Conservation (phyloP, 2,888 invertebrate species). For the Monoplex corrugatus region DNA sequence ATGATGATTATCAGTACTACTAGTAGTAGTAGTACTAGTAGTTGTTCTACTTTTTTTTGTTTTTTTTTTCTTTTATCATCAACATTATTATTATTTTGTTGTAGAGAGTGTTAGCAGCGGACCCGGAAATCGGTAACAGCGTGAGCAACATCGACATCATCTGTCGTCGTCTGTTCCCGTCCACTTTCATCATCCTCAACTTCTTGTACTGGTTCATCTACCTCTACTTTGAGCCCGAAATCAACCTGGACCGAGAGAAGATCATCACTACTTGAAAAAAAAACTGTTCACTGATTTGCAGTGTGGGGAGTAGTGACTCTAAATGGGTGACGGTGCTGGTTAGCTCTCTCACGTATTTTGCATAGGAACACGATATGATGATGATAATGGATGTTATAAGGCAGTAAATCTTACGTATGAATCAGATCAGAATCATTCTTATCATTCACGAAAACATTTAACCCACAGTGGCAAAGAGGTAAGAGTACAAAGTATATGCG, state of each 20-base stretch:
- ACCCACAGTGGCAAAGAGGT: too few relatives aligned
- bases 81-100: neutral
- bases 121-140: constrained; percentile 84
- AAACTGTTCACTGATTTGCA: too few relatives aligned
- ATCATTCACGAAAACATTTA: too few relatives aligned
- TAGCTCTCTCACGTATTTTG: too few relatives aligned
- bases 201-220: constrained; percentile 89
- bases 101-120: constrained; percentile 55
- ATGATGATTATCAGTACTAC: neutral
- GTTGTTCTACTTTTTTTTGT: neutral
- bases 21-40: neutral
- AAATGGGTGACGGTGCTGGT: too few relatives aligned
- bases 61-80: neutral
- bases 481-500: too few relatives aligned
- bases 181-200: constrained; percentile 93
- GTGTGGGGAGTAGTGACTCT: too few relatives aligned
- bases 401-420: too few relatives aligned
- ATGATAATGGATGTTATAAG: too few relatives aligned
- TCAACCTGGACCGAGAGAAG: constrained; percentile 44
- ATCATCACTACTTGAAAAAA: constrained; percentile 27
- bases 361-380: too few relatives aligned
- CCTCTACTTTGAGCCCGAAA: constrained; percentile 59
- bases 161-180: constrained; percentile 90
- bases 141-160: constrained; percentile 91
- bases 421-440: too few relatives aligned